These are phyloP conservation scores for Stigmatopora nigra DNA, from an alignment of 2,113 vertebrate species.

Conservation along the genomic window DNA sequence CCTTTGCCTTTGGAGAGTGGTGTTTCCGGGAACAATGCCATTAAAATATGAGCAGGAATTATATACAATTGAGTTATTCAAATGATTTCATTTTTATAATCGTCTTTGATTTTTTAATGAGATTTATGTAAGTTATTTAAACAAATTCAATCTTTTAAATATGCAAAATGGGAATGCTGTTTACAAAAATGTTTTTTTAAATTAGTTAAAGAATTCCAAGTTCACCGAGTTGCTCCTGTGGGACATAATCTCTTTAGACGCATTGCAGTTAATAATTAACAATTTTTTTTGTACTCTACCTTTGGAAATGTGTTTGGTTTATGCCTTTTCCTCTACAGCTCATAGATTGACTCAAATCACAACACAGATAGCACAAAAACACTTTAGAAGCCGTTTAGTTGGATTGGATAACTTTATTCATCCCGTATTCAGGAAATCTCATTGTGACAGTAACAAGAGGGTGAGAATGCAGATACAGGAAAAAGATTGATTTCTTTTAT, in stretches of 20 bases:
- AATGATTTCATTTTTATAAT: slow-evolving; percentile 32
- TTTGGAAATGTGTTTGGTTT: not conserved
- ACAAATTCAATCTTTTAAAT: slow-evolving; percentile 1
- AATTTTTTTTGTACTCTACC: not conserved
- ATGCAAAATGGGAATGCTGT: not conserved
- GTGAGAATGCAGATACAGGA: too few species aligned
- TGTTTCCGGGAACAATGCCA: slow-evolving; percentile 29
- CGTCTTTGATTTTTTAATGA: slow-evolving; percentile 21
- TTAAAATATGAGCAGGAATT: slow-evolving; percentile 26
- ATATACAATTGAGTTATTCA: not conserved
- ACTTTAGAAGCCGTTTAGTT: not conserved
- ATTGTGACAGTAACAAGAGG: too few species aligned
- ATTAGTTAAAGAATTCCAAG: not conserved
- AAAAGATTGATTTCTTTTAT: slow-evolving; percentile 27
- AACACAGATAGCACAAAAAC: not conserved
- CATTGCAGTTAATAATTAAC: not conserved
- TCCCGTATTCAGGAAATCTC: too few species aligned
- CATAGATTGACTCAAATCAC: not conserved
- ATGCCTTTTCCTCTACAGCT: not conserved
- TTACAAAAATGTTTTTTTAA: not conserved
- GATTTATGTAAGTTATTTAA: not conserved
- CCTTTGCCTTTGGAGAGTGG: slow-evolving; percentile 10
- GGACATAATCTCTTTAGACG: not conserved
- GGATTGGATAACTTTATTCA: too few species aligned
- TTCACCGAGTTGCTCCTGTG: too few species aligned